Evolutionary conservation across 2,113 vertebrate genomes (phyloP).

Genomic region (Canis aureus): DNA sequence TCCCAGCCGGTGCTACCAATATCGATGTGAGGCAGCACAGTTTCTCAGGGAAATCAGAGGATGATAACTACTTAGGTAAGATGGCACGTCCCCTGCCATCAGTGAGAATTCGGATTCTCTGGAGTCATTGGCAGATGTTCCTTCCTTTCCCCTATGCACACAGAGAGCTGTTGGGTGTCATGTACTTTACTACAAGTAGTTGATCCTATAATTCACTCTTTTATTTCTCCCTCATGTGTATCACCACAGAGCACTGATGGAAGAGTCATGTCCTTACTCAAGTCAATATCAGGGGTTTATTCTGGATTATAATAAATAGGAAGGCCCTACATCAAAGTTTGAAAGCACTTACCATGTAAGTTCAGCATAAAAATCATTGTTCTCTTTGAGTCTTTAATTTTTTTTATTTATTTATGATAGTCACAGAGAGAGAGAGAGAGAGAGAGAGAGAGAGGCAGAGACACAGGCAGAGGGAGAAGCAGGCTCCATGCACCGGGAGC

Average conservation of each 20-base stretch:
- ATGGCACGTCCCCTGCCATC: not conserved
- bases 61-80: constrained; percentile 99
- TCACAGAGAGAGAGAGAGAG: too few relatives aligned
- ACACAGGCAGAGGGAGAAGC: too few relatives aligned
- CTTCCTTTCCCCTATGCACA: fast-evolving
- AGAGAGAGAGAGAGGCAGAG: too few relatives aligned
- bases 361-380: not conserved
- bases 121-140: fast-evolving
- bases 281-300: not conserved
- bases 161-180: not conserved
- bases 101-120: not conserved
- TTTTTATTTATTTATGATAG: too few relatives aligned
- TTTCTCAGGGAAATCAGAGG: constrained; percentile 97
- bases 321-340: not conserved
- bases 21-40: constrained; percentile 99
- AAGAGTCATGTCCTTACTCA: not conserved
- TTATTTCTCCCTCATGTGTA: not conserved
- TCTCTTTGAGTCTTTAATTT: not conserved
- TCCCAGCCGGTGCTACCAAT: constrained; percentile 98
- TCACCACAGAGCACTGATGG: not conserved
- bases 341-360: not conserved
- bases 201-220: not conserved
- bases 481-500: too few relatives aligned
- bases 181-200: not conserved
- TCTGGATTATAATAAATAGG: not conserved